Conservation (phyloP, 1,140 invertebrate genomes). For the Ephestia elutella region DNA sequence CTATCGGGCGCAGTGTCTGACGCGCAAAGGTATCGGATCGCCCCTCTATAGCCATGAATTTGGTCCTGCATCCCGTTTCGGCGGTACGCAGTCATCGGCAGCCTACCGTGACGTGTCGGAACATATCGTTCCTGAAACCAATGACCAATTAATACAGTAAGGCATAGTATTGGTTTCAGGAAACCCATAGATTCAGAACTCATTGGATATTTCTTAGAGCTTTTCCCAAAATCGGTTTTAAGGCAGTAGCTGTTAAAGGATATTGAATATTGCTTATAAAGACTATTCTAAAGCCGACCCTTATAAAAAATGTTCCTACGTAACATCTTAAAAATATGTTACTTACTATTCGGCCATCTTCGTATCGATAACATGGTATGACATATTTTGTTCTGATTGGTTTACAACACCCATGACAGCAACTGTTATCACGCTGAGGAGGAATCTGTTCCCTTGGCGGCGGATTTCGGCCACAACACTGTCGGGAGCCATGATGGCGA, state of each 20-base stretch:
- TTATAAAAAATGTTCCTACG: neutral
- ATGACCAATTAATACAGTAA: conserved; percentile 35
- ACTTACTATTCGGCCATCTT: conserved; percentile 68
- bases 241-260: neutral
- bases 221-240: neutral
- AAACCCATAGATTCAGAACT: too few relatives aligned
- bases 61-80: conserved; percentile 65
- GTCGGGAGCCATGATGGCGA: neutral
- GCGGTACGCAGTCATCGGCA: conserved; percentile 51
- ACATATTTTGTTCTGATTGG: conserved; percentile 62
- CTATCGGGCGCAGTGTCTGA: conserved; percentile 15
- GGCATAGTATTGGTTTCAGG: conserved; percentile 39
- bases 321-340: neutral
- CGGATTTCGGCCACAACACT: conserved; percentile 7
- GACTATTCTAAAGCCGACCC: neutral
- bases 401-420: conserved; percentile 33
- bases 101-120: conserved; percentile 52
- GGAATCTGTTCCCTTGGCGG: conserved; percentile 17
- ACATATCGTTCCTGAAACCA: conserved; percentile 69
- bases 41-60: conserved; percentile 58
- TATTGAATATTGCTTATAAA: neutral
- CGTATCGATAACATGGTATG: conserved; percentile 63
- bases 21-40: conserved; percentile 47
- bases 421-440: conserved; percentile 11
- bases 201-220: neutral